A percentile compares a stretch with the other conserved stretches of the same genome.
Conservation (phyloP, 2,113 vertebrate species). For the Chunga burmeisteri region DNA sequence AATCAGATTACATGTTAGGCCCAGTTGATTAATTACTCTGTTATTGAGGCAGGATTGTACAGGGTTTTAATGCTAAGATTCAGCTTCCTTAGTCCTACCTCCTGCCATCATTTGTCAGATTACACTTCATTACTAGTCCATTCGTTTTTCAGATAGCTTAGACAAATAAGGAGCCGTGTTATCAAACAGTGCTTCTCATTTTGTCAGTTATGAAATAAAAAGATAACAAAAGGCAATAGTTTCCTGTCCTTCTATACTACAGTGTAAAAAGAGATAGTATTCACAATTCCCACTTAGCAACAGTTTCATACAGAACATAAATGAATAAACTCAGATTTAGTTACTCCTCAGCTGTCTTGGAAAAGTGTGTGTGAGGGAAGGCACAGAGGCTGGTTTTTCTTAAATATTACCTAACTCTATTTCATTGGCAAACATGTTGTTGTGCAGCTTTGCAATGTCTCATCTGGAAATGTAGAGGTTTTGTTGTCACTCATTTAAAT, state of each 20-base stretch:
- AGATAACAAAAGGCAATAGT: background rate
- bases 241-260: background rate
- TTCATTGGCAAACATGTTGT: accelerated
- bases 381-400: background rate
- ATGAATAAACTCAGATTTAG: background rate
- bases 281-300: background rate
- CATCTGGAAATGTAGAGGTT: background rate
- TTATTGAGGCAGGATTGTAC: slow-evolving; percentile 41
- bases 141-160: slow-evolving; percentile 42
- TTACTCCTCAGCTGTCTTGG: background rate
- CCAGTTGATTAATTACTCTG: slow-evolving; percentile 57
- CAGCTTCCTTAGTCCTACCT: slow-evolving; percentile 28
- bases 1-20: slow-evolving; percentile 51
- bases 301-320: background rate
- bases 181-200: slow-evolving; percentile 9
- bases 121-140: slow-evolving; percentile 47
- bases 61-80: slow-evolving; percentile 37
- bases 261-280: background rate
- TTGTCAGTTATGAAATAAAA: background rate
- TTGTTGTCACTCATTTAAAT: background rate
- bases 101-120: slow-evolving; percentile 51
- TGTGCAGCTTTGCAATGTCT: background rate
- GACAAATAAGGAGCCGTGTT: background rate
- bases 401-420: background rate
- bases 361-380: background rate